phyloP scores from a whole-genome alignment of 2,113 vertebrate genomes.

The Carollia perspicillata region DNA sequence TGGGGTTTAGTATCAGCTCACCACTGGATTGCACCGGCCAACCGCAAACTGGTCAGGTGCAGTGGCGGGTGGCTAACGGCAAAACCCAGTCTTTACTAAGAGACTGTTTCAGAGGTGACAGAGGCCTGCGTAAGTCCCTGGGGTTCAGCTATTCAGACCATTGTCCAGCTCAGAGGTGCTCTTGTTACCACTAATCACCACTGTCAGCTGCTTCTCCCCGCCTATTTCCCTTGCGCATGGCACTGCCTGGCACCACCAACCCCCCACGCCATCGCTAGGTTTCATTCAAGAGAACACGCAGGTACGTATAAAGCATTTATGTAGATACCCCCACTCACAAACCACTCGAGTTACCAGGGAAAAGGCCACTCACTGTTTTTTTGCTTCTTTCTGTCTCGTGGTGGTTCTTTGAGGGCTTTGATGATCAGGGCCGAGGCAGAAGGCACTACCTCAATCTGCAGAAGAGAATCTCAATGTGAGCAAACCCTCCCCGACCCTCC shows the following conservation, averaged over 20 bases:
- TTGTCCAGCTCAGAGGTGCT: neutral
- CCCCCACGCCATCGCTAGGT: rapidly evolving
- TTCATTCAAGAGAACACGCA: neutral
- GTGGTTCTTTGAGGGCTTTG: constrained; percentile 98
- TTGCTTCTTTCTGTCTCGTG: constrained; percentile 98
- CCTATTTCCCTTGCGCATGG: neutral
- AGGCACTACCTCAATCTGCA: constrained; percentile 96
- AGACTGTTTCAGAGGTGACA: rapidly evolving
- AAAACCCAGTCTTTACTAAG: neutral
- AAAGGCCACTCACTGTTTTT: constrained; percentile 93
- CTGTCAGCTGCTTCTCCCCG: neutral
- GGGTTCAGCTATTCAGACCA: neutral
- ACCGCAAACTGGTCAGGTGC: neutral
- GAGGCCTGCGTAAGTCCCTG: rapidly evolving
- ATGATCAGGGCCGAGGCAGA: constrained; percentile 98
- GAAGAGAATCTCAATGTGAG: neutral
- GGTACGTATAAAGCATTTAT: rapidly evolving
- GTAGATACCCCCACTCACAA: rapidly evolving
- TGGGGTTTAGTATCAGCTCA: constrained; percentile 67
- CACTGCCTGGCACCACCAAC: neutral
- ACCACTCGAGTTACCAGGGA: neutral
- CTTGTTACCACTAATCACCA: neutral
- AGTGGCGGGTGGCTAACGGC: constrained; percentile 57
- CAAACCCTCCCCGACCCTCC: neutral
- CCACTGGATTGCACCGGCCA: constrained; percentile 65